Conservation (phyloP, 2,797 vertebrate species). For the Alectoris magna region DNA sequence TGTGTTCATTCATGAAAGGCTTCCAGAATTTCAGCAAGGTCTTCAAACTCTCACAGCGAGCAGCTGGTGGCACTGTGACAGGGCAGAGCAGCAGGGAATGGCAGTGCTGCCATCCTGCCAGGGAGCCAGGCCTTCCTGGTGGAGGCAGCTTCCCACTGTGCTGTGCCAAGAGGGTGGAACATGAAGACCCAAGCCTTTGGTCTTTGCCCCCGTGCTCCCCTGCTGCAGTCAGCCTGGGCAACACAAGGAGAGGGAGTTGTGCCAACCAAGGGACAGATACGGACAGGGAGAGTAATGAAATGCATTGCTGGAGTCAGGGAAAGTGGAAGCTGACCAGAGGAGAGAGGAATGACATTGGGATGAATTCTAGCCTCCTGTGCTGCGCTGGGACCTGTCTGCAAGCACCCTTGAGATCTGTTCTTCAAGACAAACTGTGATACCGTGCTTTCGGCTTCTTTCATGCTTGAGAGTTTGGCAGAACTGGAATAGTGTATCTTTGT, state of each 20-base stretch:
- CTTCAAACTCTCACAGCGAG: background rate
- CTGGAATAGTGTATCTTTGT: background rate
- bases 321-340: slow-evolving; percentile 54
- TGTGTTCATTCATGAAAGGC: background rate
- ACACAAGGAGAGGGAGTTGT: background rate
- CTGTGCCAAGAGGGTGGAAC: background rate
- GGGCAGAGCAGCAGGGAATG: accelerated
- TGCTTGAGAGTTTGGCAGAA: background rate
- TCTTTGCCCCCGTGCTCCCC: background rate
- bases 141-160: background rate
- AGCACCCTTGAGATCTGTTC: background rate
- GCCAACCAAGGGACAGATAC: slow-evolving; percentile 27
- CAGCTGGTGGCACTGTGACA: accelerated
- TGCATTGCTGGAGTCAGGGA: background rate
- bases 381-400: background rate
- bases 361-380: background rate
- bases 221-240: background rate
- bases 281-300: background rate
- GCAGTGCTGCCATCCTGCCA: background rate
- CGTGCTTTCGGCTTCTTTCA: background rate
- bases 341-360: background rate
- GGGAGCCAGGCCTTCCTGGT: background rate
- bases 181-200: background rate
- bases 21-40: background rate
- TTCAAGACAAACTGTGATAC: background rate